These are phyloP conservation scores for Erethizon dorsatum DNA, from an alignment of 2,797 vertebrate genomes.

Conservation along the genomic window DNA sequence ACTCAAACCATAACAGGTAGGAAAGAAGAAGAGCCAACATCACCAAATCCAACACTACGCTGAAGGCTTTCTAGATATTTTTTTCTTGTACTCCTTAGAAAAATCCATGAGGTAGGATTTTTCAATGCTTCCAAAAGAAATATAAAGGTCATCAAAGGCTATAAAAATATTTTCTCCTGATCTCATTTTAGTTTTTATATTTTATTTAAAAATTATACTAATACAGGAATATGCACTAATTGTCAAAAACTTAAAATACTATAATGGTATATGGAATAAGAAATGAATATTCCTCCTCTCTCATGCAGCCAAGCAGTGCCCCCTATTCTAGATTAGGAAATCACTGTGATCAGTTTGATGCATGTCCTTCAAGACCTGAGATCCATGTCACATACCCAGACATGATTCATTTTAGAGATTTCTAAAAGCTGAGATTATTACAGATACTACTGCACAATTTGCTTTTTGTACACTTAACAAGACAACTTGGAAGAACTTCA, in stretches of 20 bases:
- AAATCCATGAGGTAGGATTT: not conserved
- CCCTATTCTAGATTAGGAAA: not conserved
- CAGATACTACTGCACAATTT: not conserved
- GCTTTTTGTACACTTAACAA: not conserved
- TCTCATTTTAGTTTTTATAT: not conserved
- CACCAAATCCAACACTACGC: not conserved
- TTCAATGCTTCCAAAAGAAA: constrained; percentile 41
- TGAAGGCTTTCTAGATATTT: not conserved
- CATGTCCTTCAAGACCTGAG: not conserved
- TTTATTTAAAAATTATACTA: not conserved
- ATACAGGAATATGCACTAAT: not conserved
- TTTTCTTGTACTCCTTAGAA: not conserved
- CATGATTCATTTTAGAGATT: not conserved
- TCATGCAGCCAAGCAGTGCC: not conserved
- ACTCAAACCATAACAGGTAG: not conserved
- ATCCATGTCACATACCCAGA: not conserved
- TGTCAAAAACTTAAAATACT: not conserved
- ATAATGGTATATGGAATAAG: not conserved
- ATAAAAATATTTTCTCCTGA: not conserved
- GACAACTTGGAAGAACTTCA: not conserved
- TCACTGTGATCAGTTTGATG: not conserved
- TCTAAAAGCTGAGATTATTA: not conserved
- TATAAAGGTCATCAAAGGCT: not conserved
- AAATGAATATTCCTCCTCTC: not conserved
- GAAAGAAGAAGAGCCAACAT: not conserved